A percentile compares a stretch with the other conserved stretches of the same genome.
Evolutionary conservation across 2,797 vertebrate species (phyloP).

Genomic region (Clangula hyemalis): DNA sequence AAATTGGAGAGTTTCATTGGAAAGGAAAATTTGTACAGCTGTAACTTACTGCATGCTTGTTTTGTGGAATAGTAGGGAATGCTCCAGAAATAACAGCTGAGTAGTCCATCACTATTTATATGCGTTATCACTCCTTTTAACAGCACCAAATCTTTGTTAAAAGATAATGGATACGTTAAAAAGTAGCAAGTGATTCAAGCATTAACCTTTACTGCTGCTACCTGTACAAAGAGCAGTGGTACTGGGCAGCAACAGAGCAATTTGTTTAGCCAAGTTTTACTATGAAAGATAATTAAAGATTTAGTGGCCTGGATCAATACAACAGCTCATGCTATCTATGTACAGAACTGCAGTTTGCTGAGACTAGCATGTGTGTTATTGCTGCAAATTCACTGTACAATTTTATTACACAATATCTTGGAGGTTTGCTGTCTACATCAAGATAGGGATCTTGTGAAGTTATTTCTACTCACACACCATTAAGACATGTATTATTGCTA

Average conservation of each 20-base stretch:
- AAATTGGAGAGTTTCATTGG: not conserved
- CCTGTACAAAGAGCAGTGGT: not conserved
- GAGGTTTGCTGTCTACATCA: not conserved
- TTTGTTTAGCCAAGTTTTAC: slow-evolving; percentile 53
- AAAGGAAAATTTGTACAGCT: not conserved
- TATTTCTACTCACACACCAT: not conserved
- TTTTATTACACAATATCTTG: not conserved
- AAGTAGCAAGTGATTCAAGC: not conserved
- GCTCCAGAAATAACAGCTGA: not conserved
- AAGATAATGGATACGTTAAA: not conserved
- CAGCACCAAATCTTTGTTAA: not conserved
- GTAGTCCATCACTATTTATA: not conserved
- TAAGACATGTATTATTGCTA: not conserved
- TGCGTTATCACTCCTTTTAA: not conserved
- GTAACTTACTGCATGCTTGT: not conserved
- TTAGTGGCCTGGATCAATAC: slow-evolving; percentile 35
- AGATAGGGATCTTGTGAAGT: not conserved
- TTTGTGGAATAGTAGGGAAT: not conserved
- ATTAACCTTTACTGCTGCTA: not conserved
- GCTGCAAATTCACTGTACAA: not conserved
- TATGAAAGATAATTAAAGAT: slow-evolving; percentile 61
- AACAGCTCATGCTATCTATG: not conserved
- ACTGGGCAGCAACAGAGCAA: not conserved
- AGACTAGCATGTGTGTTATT: slow-evolving; percentile 21
- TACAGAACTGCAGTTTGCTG: not conserved